Conservation (phyloP, 1,140 invertebrate genomes). For the Zaprionus tsacasi region DNA sequence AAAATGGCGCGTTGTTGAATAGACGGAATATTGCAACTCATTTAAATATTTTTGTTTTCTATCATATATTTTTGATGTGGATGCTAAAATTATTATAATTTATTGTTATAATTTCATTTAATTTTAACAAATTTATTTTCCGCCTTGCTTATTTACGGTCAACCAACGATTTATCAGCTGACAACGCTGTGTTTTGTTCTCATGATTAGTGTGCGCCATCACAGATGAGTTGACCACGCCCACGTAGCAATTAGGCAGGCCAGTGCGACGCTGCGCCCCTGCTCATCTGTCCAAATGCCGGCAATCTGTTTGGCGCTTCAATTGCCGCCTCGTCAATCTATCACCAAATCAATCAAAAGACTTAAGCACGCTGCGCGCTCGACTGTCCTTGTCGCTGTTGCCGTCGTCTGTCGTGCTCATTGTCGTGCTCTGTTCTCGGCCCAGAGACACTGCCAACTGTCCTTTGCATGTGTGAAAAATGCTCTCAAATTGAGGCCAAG, state of each 20-base stretch:
- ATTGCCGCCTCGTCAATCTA: conserved; percentile 77
- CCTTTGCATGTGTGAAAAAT: conserved; percentile 61
- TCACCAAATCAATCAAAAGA: conserved; percentile 82
- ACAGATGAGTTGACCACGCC: conserved; percentile 29
- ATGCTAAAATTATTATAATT: too few relatives aligned
- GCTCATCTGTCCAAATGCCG: conserved; percentile 49
- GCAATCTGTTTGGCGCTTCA: conserved; percentile 72
- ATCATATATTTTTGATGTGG: not conserved
- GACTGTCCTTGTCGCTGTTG: conserved; percentile 38
- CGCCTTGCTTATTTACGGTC: not conserved
- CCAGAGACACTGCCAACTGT: conserved; percentile 18
- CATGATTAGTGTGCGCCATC: conserved; percentile 31
- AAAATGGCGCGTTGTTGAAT: not conserved
- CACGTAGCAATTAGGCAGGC: conserved; percentile 57
- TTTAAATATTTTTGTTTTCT: not conserved
- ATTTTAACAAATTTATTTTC: too few relatives aligned
- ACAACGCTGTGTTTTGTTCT: conserved; percentile 6
- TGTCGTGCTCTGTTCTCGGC: not conserved
- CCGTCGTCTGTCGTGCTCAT: conserved; percentile 1
- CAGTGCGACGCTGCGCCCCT: conserved; percentile 20
- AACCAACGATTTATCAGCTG: not conserved
- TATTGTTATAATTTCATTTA: too few relatives aligned
- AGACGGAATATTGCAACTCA: not conserved
- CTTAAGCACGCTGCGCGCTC: conserved; percentile 45
- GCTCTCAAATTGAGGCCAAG: conserved; percentile 56